Evolutionary conservation across 2,113 vertebrate species (phyloP).

Genomic region (Theristicus caerulescens): DNA sequence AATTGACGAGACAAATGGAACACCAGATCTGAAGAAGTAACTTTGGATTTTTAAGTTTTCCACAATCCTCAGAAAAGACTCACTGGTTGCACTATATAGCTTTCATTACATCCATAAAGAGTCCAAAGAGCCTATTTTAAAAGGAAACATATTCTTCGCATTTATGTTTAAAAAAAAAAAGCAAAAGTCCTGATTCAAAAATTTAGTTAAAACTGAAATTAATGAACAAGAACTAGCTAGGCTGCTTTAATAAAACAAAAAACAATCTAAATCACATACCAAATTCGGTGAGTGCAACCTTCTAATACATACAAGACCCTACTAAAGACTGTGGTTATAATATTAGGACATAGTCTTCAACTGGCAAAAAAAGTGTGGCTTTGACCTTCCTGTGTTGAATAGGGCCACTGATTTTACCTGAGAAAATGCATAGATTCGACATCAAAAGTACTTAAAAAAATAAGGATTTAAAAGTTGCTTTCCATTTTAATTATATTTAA

Average conservation of each 20-base stretch:
- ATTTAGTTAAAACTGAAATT: neutral
- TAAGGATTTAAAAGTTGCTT: neutral
- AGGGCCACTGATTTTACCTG: neutral
- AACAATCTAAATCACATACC: neutral
- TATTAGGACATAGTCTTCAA: neutral
- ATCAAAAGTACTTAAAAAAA: neutral
- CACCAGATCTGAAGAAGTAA: neutral
- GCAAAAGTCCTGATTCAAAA: neutral
- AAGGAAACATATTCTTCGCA: neutral
- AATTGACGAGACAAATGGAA: neutral
- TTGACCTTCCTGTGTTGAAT: neutral
- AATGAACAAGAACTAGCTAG: neutral
- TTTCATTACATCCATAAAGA: neutral
- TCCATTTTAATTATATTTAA: neutral
- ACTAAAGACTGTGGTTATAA: neutral
- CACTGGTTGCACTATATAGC: neutral
- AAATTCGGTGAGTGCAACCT: neutral
- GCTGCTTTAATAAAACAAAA: neutral
- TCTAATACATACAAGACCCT: neutral
- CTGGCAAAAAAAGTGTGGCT: neutral
- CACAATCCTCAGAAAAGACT: neutral
- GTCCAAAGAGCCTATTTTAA: neutral
- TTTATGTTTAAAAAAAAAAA: neutral
- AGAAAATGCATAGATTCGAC: neutral
- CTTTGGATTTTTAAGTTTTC: neutral